Conservation (phyloP, 2,797 vertebrate genomes). For the Onychomys arenicola region DNA sequence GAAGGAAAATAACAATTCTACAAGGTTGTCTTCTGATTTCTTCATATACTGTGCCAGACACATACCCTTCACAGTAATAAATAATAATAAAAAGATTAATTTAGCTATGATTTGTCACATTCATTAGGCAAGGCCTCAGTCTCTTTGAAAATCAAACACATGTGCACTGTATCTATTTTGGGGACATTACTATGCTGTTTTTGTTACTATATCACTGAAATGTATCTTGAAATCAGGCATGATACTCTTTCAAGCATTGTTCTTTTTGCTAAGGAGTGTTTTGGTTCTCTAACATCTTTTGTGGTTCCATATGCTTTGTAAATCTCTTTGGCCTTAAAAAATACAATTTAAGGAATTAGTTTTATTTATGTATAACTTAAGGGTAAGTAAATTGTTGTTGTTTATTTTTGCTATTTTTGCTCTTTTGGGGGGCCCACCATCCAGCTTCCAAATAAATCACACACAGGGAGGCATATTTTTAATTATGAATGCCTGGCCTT, state of each 20-base stretch:
- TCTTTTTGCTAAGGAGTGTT: neutral
- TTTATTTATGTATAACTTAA: constrained; percentile 5
- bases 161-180: neutral
- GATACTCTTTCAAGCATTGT: neutral
- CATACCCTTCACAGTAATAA: neutral
- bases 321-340: neutral
- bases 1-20: neutral
- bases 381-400: neutral
- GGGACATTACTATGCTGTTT: neutral
- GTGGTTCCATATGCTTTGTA: neutral
- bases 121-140: neutral
- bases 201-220: neutral
- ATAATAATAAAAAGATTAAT: neutral
- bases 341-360: neutral
- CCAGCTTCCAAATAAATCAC: too few species aligned
- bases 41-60: neutral
- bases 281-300: neutral
- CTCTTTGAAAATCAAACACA: neutral
- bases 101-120: neutral
- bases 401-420: too few species aligned
- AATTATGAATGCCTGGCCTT: too few species aligned
- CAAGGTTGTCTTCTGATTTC: neutral
- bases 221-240: neutral
- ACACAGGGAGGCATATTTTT: too few species aligned
- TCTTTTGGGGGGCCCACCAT: too few species aligned